Evolutionary conservation across 2,888 invertebrate species (phyloP).

Genomic region (Anticlea derivata): DNA sequence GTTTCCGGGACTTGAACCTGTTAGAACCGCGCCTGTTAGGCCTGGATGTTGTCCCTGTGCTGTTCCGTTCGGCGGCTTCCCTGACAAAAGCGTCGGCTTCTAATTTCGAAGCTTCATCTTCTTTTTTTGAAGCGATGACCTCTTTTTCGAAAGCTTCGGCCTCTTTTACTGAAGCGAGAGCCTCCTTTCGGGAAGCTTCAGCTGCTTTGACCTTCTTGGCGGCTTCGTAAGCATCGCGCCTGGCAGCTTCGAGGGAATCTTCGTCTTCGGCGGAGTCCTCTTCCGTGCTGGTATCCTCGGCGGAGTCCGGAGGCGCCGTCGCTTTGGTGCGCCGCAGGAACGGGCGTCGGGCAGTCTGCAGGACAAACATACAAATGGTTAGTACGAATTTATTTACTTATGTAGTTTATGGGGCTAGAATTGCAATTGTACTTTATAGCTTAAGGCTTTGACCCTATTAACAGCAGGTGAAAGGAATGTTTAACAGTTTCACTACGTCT

Average conservation of each 20-base stretch:
- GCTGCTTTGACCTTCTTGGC: conserved; percentile 47
- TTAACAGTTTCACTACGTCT: too few relatives aligned
- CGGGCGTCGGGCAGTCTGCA: conserved; percentile 62
- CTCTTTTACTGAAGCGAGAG: conserved; percentile 25
- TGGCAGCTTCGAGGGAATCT: conserved; percentile 18
- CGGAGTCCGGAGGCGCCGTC: conserved; percentile 56
- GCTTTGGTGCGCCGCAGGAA: conserved; percentile 75
- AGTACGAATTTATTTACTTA: conserved; percentile 32
- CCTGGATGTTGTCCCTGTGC: conserved; percentile 21
- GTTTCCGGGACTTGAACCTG: conserved; percentile 22
- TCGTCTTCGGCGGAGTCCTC: conserved; percentile 41
- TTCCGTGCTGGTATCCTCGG: neutral
- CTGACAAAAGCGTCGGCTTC: conserved; percentile 25
- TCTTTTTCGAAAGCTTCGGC: conserved; percentile 35
- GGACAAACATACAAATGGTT: conserved; percentile 43
- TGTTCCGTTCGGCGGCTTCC: conserved; percentile 22
- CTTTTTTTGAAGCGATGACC: conserved; percentile 20
- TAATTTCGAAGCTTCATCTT: conserved; percentile 22
- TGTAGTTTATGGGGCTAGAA: too few relatives aligned
- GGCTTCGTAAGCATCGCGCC: conserved; percentile 44
- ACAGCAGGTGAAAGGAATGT: too few relatives aligned
- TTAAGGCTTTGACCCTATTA: too few relatives aligned
- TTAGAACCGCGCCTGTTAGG: conserved; percentile 18
- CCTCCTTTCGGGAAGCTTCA: conserved; percentile 43
- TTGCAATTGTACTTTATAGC: too few relatives aligned